Percentiles rank a stretch among this genome's conserved stretches.
These are phyloP conservation scores for Caenorhabditis sp. DNA, from an alignment of 2,888 invertebrate genomes.

Conservation along the genomic window DNA sequence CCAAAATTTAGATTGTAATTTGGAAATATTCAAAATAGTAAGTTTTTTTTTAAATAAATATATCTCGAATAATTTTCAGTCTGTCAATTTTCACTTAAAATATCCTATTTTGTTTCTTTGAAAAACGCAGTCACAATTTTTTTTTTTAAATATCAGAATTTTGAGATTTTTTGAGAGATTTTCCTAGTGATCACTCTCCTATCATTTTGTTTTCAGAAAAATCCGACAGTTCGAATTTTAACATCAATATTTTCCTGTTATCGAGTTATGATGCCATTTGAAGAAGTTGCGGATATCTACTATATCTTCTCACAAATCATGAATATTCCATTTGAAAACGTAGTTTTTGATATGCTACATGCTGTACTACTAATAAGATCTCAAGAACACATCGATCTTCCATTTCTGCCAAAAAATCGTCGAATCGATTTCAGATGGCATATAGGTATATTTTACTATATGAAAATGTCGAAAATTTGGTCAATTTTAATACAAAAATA, in stretches of 20 bases:
- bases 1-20: conserved; percentile 8
- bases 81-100: no score
- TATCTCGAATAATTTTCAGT: no score
- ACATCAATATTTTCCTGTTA: conserved; percentile 27
- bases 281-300: conserved; percentile 13
- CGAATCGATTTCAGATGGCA: conserved; percentile 34
- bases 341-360: conserved; percentile 25
- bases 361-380: conserved; percentile 12
- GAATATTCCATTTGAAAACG: conserved; percentile 6
- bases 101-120: no score
- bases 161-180: no score
- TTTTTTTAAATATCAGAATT: no score
- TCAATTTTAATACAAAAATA: conserved; percentile 5
- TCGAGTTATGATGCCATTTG: conserved; percentile 6
- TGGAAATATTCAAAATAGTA: conserved; percentile 5
- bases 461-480: conserved; percentile 20
- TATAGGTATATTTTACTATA: conserved; percentile 22
- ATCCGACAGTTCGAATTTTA: conserved; percentile 19
- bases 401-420: conserved; percentile 18
- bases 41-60: no score
- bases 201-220: conserved; percentile 12
- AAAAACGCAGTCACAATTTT: no score
- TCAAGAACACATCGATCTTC: conserved; percentile 20
- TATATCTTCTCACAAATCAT: conserved; percentile 17
- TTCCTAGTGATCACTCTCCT: no score